Percentiles rank a stretch among this genome's conserved stretches.
Evolutionary conservation across 1,140 invertebrate species (phyloP).

Genomic region (Halyomorpha halys): DNA sequence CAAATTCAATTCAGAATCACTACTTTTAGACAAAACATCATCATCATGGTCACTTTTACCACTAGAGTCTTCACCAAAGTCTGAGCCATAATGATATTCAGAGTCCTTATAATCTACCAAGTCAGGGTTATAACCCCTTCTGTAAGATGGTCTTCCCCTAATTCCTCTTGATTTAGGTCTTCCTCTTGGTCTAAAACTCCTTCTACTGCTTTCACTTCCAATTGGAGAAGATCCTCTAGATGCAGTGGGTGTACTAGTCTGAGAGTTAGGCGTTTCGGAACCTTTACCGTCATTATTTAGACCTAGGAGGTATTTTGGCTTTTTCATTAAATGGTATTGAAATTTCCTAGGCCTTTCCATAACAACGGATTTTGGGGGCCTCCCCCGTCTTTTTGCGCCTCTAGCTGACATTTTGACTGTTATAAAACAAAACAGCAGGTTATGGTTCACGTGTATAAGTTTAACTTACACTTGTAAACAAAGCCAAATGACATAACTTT

Average conservation of each 20-base stretch:
- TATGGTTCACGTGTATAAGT: constrained; percentile 38
- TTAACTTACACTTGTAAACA: constrained; percentile 49
- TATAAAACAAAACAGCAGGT: constrained; percentile 35
- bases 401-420: constrained; percentile 61
- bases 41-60: constrained; percentile 67
- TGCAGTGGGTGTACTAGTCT: constrained; percentile 63
- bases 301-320: constrained; percentile 68
- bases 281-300: constrained; percentile 52
- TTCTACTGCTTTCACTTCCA: constrained; percentile 54
- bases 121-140: constrained; percentile 59
- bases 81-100: constrained; percentile 81
- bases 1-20: constrained; percentile 51
- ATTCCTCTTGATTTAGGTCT: constrained; percentile 31
- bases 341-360: constrained; percentile 72
- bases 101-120: constrained; percentile 66
- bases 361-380: constrained; percentile 76
- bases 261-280: constrained; percentile 47
- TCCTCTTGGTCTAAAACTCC: constrained; percentile 43
- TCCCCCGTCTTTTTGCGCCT: constrained; percentile 72
- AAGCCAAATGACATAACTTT: constrained; percentile 47
- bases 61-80: constrained; percentile 75
- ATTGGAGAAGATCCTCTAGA: constrained; percentile 64
- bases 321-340: constrained; percentile 78
- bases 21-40: constrained; percentile 49
- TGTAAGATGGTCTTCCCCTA: constrained; percentile 40